Percentiles rank a stretch among this genome's conserved stretches.
phyloP scores from a whole-genome alignment of 2,797 vertebrate genomes.

The Tapirus indicus region DNA sequence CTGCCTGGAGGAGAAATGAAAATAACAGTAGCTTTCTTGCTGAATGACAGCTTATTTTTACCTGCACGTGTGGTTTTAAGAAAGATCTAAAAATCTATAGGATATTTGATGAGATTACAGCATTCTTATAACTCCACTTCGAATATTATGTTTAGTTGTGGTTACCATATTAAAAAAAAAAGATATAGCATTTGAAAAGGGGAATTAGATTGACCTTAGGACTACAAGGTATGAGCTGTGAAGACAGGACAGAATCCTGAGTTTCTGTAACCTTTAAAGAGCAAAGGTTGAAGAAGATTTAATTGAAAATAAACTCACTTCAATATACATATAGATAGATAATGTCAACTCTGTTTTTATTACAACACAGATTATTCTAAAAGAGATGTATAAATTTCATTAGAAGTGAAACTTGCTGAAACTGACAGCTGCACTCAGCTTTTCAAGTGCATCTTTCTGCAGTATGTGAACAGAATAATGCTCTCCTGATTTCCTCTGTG shows the following conservation, averaged over 20 bases:
- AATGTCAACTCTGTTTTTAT: slow-evolving; percentile 80
- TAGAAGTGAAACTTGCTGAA: slow-evolving; percentile 62
- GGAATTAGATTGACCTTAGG: slow-evolving; percentile 85
- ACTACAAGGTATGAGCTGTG: slow-evolving; percentile 80
- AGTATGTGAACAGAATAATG: neutral
- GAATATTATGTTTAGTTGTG: slow-evolving; percentile 81
- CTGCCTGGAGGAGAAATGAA: slow-evolving; percentile 31
- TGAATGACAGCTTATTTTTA: slow-evolving; percentile 55
- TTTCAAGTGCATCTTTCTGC: slow-evolving; percentile 20
- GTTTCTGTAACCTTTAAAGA: slow-evolving; percentile 86
- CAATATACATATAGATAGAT: slow-evolving; percentile 52
- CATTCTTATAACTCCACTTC: slow-evolving; percentile 76
- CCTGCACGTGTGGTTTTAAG: neutral
- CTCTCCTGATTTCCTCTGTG: neutral
- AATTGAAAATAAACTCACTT: slow-evolving; percentile 81
- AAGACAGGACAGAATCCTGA: slow-evolving; percentile 81
- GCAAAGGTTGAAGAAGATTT: slow-evolving; percentile 83
- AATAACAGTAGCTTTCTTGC: neutral
- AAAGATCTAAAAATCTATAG: slow-evolving; percentile 61
- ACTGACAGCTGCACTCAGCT: neutral
- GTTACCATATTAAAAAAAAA: slow-evolving; percentile 79
- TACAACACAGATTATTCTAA: slow-evolving; percentile 78
- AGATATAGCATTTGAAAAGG: slow-evolving; percentile 84
- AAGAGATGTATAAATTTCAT: slow-evolving; percentile 70
- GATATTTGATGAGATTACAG: slow-evolving; percentile 76